Percentiles rank a stretch among this genome's conserved stretches.
Evolutionary conservation across 64 coral and sea anemone species (phyloP).

Genomic region (Acropora tenuis): DNA sequence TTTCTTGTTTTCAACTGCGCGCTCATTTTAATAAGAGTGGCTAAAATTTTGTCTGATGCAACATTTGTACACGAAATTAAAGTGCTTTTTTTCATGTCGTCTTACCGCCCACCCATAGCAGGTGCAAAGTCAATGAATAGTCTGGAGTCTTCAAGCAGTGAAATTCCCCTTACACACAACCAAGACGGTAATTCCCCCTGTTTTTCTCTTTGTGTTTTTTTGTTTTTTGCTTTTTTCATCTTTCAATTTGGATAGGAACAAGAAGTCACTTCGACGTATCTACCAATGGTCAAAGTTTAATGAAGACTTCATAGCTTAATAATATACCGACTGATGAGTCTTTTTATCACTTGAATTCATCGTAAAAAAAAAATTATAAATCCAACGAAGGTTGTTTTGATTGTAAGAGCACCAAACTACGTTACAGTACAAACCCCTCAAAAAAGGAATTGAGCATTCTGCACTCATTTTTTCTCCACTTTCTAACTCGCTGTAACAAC

Average conservation of each 20-base stretch:
- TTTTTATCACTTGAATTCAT: background rate
- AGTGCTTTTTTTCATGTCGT: background rate
- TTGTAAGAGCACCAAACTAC: no score
- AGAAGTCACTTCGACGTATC: background rate
- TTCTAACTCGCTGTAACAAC: background rate
- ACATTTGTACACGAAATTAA: background rate
- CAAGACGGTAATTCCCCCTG: background rate
- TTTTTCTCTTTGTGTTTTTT: background rate
- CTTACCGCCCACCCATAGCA: conserved; percentile 18
- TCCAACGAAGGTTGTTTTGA: no score
- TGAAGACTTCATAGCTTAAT: background rate
- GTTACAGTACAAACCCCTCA: no score
- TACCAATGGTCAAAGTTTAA: background rate
- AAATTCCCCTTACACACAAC: background rate
- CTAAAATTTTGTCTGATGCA: background rate
- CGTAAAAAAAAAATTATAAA: background rate
- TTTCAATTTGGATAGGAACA: background rate
- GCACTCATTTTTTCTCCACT: background rate
- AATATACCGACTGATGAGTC: background rate
- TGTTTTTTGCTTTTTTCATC: no score
- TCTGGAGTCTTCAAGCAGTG: no score
- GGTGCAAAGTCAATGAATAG: background rate
- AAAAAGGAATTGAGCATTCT: no score
- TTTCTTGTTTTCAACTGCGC: no score
- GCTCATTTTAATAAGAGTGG: background rate